Conservation (phyloP, 2,888 invertebrate genomes). For the Trissolcus japonicus region DNA sequence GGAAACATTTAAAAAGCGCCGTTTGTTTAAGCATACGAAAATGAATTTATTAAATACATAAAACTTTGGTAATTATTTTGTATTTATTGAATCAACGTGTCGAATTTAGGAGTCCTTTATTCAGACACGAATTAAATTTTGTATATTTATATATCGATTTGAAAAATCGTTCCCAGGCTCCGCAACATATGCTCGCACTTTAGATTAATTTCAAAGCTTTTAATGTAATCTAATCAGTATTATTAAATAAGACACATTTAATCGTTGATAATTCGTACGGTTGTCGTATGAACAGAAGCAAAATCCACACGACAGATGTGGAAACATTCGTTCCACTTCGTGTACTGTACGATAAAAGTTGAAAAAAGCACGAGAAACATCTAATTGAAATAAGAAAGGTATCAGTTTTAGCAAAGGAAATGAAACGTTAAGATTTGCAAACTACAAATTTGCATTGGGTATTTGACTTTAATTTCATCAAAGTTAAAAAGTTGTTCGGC, state of each 20-base stretch:
- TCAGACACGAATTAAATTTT: too few relatives aligned
- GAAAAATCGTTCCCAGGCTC: slow-evolving; percentile 38
- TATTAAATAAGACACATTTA: slow-evolving; percentile 72
- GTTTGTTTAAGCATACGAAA: too few relatives aligned
- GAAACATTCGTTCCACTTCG: slow-evolving; percentile 15
- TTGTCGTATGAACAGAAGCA: slow-evolving; percentile 59
- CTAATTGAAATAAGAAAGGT: slow-evolving; percentile 4
- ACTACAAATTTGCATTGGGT: background rate
- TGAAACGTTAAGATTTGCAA: background rate
- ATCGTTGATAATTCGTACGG: slow-evolving; percentile 64
- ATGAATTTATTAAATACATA: too few relatives aligned
- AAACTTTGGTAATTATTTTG: too few relatives aligned
- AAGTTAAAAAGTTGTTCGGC: slow-evolving; percentile 8
- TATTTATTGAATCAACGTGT: too few relatives aligned
- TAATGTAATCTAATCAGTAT: slow-evolving; percentile 73
- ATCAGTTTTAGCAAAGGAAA: slow-evolving; percentile 9
- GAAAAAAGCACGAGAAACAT: slow-evolving; percentile 7
- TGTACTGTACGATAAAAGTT: background rate
- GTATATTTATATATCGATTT: slow-evolving; percentile 15
- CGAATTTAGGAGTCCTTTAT: too few relatives aligned
- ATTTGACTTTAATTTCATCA: background rate
- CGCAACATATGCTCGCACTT: slow-evolving; percentile 71
- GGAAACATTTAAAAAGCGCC: too few relatives aligned
- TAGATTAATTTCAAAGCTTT: slow-evolving; percentile 71
- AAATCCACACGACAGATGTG: slow-evolving; percentile 44